Evolutionary conservation across 2,888 invertebrate species (phyloP).

Genomic region (Caenorhabditis becei): DNA sequence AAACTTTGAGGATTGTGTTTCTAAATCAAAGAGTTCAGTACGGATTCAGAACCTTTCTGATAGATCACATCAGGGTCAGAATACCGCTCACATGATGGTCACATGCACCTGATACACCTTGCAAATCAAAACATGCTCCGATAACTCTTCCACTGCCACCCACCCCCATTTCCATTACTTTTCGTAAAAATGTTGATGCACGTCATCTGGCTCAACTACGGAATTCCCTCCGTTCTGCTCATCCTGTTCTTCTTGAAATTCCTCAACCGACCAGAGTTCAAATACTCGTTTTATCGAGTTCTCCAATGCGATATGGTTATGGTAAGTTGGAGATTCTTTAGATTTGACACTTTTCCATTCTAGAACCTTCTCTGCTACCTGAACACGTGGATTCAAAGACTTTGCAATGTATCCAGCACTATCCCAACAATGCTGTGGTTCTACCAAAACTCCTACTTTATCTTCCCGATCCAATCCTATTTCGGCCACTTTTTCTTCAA

Average conservation of each 20-base stretch:
- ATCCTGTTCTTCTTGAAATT: background rate
- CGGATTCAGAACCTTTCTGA: no score
- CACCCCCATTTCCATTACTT: no score
- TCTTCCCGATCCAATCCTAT: background rate
- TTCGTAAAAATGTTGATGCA: no score
- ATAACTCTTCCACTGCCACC: no score
- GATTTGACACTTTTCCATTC: no score
- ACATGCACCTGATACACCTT: no score
- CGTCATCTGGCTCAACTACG: background rate
- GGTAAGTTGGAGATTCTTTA: no score
- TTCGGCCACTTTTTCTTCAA: conserved; percentile 13
- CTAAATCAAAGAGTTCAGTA: no score
- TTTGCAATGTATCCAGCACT: background rate
- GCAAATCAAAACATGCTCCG: no score
- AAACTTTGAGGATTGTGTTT: no score
- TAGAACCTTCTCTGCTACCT: conserved; percentile 23
- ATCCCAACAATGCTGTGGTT: conserved; percentile 18
- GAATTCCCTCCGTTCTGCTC: conserved; percentile 5
- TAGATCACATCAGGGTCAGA: no score
- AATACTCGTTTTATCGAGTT: conserved; percentile 19
- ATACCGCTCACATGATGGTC: no score
- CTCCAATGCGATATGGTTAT: conserved; percentile 13
- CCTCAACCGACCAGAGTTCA: background rate
- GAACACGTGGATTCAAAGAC: conserved; percentile 19
- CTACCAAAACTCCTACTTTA: conserved; percentile 3